Conservation (phyloP, 2,888 invertebrate species). For the Cheilosia variabilis region DNA sequence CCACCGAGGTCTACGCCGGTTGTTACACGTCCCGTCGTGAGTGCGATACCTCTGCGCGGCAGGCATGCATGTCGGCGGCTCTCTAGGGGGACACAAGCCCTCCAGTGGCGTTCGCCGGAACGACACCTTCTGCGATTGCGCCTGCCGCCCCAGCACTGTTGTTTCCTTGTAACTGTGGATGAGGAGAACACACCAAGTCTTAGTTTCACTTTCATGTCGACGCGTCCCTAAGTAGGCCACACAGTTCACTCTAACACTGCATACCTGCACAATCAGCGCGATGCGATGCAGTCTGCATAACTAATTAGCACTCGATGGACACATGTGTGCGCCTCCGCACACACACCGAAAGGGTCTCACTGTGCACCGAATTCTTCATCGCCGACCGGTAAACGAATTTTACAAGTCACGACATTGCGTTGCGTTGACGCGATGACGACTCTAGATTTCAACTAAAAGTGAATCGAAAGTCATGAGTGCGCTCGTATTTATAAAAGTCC, state of each 20-base stretch:
- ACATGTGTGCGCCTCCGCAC: not conserved
- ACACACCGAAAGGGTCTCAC: not conserved
- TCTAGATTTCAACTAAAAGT: conserved; percentile 79
- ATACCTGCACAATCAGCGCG: conserved; percentile 39
- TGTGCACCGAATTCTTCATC: not conserved
- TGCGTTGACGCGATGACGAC: conserved; percentile 57
- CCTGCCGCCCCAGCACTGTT: conserved; percentile 82
- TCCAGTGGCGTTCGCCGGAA: conserved; percentile 82
- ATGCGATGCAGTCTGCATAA: conserved; percentile 49
- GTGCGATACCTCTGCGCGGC: conserved; percentile 91
- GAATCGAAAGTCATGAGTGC: conserved; percentile 77
- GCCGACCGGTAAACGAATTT: not conserved
- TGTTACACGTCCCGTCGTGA: conserved; percentile 95
- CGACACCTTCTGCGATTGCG: conserved; percentile 81
- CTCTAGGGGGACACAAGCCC: conserved; percentile 87
- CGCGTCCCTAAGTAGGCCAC: conserved; percentile 46
- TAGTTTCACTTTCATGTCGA: conserved; percentile 46
- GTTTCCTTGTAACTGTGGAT: conserved; percentile 81
- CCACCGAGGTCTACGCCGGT: conserved; percentile 89
- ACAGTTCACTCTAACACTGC: conserved; percentile 36
- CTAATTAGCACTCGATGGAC: conserved; percentile 36
- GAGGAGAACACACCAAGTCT: conserved; percentile 30
- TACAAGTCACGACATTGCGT: conserved; percentile 47
- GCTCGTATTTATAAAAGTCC: conserved; percentile 81
- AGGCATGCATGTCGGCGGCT: conserved; percentile 88